Conservation (phyloP, 53 echinoderm and acorn worm species). For the Crossaster papposus region DNA sequence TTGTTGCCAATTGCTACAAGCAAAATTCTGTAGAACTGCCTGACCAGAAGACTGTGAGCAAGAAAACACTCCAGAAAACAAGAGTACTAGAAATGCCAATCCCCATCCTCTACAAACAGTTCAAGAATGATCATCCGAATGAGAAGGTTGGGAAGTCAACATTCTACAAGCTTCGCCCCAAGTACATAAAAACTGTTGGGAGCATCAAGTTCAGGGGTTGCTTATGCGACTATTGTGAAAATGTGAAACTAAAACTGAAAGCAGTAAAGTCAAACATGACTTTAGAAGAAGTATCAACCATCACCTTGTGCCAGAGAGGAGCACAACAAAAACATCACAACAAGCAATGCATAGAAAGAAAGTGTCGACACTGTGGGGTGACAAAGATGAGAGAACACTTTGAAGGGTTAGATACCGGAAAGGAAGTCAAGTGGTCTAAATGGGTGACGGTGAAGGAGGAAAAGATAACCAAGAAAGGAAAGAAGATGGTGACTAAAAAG, state of each 20-base stretch:
- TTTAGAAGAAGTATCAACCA: slow-evolving; percentile 3
- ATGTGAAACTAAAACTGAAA: slow-evolving; percentile 43
- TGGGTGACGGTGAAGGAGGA: slow-evolving; percentile 44
- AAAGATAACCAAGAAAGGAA: slow-evolving; percentile 20
- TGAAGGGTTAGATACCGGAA: background rate
- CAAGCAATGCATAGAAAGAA: slow-evolving; percentile 44
- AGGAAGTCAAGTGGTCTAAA: background rate
- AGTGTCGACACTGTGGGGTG: slow-evolving; percentile 59
- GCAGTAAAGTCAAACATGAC: slow-evolving; percentile 52
- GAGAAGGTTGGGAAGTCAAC: slow-evolving; percentile 55
- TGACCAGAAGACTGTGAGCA: slow-evolving; percentile 58
- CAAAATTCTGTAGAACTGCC: slow-evolving; percentile 13
- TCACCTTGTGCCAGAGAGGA: slow-evolving; percentile 55
- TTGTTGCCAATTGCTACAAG: slow-evolving; percentile 7
- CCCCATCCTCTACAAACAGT: slow-evolving; percentile 35
- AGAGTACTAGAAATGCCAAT: slow-evolving; percentile 61
- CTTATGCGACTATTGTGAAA: slow-evolving; percentile 57
- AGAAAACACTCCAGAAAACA: slow-evolving; percentile 46
- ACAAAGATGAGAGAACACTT: background rate
- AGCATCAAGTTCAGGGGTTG: slow-evolving; percentile 47
- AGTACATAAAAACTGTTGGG: slow-evolving; percentile 33
- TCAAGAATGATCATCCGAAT: slow-evolving; percentile 51
- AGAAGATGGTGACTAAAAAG: slow-evolving; percentile 36
- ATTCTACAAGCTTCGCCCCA: slow-evolving; percentile 70
- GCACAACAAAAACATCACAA: slow-evolving; percentile 2